phyloP scores from a whole-genome alignment of 2,888 invertebrate species.

The Hirtodrosophila trivittata region DNA sequence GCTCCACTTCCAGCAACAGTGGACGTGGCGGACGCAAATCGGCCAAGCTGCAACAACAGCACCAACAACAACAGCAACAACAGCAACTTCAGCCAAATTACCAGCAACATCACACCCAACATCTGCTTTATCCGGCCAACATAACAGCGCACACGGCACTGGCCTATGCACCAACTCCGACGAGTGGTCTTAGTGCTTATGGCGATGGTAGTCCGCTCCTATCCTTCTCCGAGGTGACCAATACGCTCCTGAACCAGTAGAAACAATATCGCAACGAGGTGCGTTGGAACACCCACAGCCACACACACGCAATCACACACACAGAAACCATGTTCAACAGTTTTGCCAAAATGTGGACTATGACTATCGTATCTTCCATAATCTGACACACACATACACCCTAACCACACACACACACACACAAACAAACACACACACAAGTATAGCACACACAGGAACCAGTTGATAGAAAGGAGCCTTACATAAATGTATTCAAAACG shows the following conservation, averaged over 20 bases:
- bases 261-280: background rate
- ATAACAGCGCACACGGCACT: slow-evolving; percentile 83
- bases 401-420: slow-evolving; percentile 18
- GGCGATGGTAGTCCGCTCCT: slow-evolving; percentile 89
- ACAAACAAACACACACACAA: slow-evolving; percentile 18
- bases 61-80: slow-evolving; percentile 48
- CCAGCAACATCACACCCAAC: slow-evolving; percentile 64
- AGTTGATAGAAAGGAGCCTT: slow-evolving; percentile 27
- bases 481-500: slow-evolving; percentile 15
- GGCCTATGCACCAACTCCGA: slow-evolving; percentile 85
- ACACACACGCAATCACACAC: slow-evolving; percentile 16
- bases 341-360: slow-evolving; percentile 84
- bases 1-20: slow-evolving; percentile 21
- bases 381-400: slow-evolving; percentile 48
- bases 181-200: slow-evolving; percentile 78
- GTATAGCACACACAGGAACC: slow-evolving; percentile 22
- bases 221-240: slow-evolving; percentile 91
- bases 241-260: slow-evolving; percentile 89
- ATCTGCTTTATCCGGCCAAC: slow-evolving; percentile 81
- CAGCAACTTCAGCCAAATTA: slow-evolving; percentile 56
- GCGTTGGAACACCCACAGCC: slow-evolving; percentile 9
- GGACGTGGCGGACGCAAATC: slow-evolving; percentile 45
- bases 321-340: slow-evolving; percentile 66
- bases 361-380: slow-evolving; percentile 84
- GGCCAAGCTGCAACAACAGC: slow-evolving; percentile 43